phyloP scores from a whole-genome alignment of 2,888 invertebrate genomes.

The Eupithecia exiguata region DNA sequence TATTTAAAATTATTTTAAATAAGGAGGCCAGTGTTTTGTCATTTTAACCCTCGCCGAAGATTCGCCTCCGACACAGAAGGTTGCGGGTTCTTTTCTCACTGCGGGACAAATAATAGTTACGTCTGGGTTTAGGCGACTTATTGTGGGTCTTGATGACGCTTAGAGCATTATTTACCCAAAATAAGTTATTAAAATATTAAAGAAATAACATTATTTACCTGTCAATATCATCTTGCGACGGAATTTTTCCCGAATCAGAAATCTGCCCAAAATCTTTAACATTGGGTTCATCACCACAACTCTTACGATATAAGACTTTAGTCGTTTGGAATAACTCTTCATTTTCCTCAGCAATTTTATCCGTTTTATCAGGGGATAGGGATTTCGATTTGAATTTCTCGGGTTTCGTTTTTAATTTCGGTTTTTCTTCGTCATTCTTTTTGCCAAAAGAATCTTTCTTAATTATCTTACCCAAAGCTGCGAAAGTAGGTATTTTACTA shows the following conservation, averaged over 20 bases:
- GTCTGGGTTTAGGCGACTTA: too few relatives aligned
- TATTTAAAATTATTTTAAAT: too few relatives aligned
- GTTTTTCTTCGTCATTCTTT: slow-evolving; percentile 66
- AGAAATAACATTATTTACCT: slow-evolving; percentile 41
- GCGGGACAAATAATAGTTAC: too few relatives aligned
- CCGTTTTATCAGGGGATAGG: slow-evolving; percentile 70
- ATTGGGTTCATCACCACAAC: slow-evolving; percentile 78
- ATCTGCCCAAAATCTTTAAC: slow-evolving; percentile 68
- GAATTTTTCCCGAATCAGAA: slow-evolving; percentile 78
- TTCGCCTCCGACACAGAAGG: too few relatives aligned
- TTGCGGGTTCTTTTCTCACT: too few relatives aligned
- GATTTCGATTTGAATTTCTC: slow-evolving; percentile 80
- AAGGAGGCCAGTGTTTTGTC: too few relatives aligned
- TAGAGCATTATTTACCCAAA: too few relatives aligned
- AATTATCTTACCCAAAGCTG: slow-evolving; percentile 79
- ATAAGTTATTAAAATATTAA: too few relatives aligned
- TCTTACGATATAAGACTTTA: slow-evolving; percentile 71
- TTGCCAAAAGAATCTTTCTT: slow-evolving; percentile 77
- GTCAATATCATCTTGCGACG: slow-evolving; percentile 94
- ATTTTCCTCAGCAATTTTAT: slow-evolving; percentile 65
- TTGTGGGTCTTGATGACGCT: too few relatives aligned
- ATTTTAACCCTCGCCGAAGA: too few relatives aligned
- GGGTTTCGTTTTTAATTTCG: slow-evolving; percentile 75
- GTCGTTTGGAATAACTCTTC: slow-evolving; percentile 40
- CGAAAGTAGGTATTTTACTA: slow-evolving; percentile 79